A percentile compares a stretch with the other conserved stretches of the same genome.
Evolutionary conservation across 2,113 vertebrate species (phyloP).

Genomic region (Tauraco erythrolophus): DNA sequence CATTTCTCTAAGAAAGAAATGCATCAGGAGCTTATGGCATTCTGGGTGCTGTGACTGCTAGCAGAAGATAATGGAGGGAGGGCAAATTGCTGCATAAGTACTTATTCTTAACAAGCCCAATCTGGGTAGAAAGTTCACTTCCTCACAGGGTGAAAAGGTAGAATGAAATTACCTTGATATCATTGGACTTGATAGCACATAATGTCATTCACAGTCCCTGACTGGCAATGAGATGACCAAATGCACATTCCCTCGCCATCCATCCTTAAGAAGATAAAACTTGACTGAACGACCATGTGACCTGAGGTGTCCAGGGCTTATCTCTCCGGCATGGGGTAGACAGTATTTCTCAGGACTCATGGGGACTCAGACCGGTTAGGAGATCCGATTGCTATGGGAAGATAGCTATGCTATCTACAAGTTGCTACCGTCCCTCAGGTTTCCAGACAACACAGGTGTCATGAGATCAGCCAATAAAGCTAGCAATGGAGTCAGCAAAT

Average conservation of each 20-base stretch:
- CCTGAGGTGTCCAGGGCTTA: neutral
- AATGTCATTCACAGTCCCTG: neutral
- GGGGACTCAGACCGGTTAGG: neutral
- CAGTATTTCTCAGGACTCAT: neutral
- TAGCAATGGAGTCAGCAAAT: neutral
- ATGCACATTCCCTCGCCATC: neutral
- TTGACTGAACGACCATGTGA: fast-evolving
- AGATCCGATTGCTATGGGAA: neutral
- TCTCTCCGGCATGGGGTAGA: too few relatives aligned
- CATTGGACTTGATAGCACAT: neutral
- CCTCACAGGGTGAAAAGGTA: neutral
- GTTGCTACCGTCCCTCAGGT: neutral
- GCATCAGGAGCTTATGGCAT: neutral
- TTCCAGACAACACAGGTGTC: neutral
- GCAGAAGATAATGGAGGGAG: neutral
- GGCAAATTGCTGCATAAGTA: neutral
- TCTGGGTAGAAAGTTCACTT: neutral
- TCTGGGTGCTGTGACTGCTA: neutral
- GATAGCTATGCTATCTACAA: neutral
- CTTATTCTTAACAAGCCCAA: neutral
- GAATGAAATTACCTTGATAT: neutral
- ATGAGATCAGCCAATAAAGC: neutral
- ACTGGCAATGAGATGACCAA: neutral
- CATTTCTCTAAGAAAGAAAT: neutral
- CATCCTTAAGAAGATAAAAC: neutral